Evolutionary conservation across 2,113 vertebrate genomes (phyloP).

Genomic region (Sminthopsis crassicaudata): DNA sequence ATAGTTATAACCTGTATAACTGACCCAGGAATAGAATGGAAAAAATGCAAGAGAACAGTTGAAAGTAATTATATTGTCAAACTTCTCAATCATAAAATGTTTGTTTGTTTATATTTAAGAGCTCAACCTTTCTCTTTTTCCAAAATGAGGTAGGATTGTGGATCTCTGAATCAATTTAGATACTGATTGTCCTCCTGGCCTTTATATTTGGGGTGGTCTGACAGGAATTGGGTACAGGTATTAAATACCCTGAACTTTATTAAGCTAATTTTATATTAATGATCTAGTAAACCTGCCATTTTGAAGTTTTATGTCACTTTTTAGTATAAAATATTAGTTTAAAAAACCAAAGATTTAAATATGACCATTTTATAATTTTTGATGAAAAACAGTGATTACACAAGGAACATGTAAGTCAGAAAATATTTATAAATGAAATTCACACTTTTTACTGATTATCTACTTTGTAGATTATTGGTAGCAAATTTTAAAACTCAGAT

Average conservation of each 20-base stretch:
- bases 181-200: background rate
- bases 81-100: background rate
- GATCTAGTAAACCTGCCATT: background rate
- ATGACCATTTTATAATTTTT: background rate
- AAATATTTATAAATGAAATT: constrained; percentile 2
- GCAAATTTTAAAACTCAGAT: background rate
- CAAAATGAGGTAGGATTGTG: background rate
- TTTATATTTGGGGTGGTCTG: background rate
- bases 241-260: background rate
- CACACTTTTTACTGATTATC: background rate
- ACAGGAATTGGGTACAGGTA: background rate
- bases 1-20: background rate
- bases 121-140: background rate
- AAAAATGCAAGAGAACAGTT: background rate
- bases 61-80: background rate
- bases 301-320: background rate
- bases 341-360: background rate
- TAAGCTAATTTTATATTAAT: background rate
- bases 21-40: background rate
- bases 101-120: background rate
- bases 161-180: background rate
- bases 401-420: background rate
- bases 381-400: background rate
- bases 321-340: background rate
- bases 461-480: background rate